These are phyloP conservation scores for Xenopus petersii DNA, from an alignment of 2,797 vertebrate genomes.

Conservation along the genomic window DNA sequence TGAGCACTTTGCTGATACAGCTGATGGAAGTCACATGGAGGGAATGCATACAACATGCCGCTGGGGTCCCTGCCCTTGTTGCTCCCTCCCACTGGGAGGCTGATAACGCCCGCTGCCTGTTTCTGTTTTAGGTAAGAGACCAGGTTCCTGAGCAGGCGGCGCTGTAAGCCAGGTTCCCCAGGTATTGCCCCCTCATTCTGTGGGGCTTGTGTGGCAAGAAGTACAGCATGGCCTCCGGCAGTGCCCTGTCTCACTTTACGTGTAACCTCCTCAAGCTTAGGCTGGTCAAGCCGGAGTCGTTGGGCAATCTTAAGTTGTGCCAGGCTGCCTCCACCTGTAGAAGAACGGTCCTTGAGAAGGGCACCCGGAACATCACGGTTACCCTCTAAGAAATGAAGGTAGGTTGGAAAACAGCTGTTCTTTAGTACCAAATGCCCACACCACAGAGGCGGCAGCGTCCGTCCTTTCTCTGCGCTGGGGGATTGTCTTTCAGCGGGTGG, in stretches of 20 bases:
- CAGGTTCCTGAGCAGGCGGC: conserved; percentile 91
- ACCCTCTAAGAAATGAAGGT: conserved; percentile 92
- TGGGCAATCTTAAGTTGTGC: conserved; percentile 95
- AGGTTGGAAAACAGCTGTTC: conserved; percentile 95
- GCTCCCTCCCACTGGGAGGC: conserved; percentile 84
- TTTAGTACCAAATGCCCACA: conserved; percentile 92
- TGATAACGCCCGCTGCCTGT: conserved; percentile 95
- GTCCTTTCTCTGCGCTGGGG: conserved; percentile 81
- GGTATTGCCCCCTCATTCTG: conserved; percentile 68
- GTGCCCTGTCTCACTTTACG: conserved; percentile 89
- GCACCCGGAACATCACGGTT: conserved; percentile 79
- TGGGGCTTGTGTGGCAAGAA: conserved; percentile 87
- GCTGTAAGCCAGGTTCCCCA: conserved; percentile 86
- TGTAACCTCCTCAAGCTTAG: conserved; percentile 91
- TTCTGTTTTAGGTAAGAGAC: conserved; percentile 98
- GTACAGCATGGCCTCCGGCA: conserved; percentile 84
- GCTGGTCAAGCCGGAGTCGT: conserved; percentile 92
- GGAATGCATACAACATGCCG: conserved; percentile 96
- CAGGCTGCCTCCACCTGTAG: conserved; percentile 65
- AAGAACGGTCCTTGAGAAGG: conserved; percentile 80
- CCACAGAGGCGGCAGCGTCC: conserved; percentile 83
- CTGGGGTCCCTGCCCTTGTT: conserved; percentile 81
- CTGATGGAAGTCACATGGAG: conserved; percentile 93
- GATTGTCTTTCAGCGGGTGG: conserved; percentile 67
- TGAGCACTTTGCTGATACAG: conserved; percentile 91